Evolutionary conservation across 2,113 vertebrate genomes (phyloP).

Genomic region (Trematomus loennbergii): DNA sequence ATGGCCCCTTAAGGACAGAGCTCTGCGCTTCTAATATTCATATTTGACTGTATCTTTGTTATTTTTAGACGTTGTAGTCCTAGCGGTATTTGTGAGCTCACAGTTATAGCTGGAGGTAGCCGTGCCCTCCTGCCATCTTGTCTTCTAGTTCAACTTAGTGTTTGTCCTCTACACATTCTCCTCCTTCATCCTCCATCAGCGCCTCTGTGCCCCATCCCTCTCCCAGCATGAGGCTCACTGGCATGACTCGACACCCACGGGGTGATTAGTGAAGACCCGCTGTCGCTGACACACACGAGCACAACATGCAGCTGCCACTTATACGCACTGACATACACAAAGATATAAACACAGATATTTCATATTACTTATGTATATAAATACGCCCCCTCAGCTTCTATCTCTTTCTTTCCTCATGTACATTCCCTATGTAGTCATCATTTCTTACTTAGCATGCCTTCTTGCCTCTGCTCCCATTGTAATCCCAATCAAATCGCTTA

Average conservation of each 20-base stretch:
- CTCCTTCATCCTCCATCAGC: slow-evolving; percentile 31
- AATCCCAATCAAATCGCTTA: too few species aligned
- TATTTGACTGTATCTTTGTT: neutral
- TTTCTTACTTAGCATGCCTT: neutral
- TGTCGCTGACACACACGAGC: slow-evolving; percentile 65
- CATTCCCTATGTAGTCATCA: neutral
- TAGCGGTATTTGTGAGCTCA: slow-evolving; percentile 7
- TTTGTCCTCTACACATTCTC: slow-evolving; percentile 50
- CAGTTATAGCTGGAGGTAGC: slow-evolving; percentile 21
- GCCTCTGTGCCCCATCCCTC: slow-evolving; percentile 36
- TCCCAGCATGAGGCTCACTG: slow-evolving; percentile 48
- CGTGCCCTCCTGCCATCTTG: slow-evolving; percentile 21
- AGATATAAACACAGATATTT: neutral
- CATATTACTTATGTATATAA: neutral
- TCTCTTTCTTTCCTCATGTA: neutral
- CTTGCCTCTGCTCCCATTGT: too few species aligned
- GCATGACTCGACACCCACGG: slow-evolving; percentile 65
- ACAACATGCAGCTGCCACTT: slow-evolving; percentile 27
- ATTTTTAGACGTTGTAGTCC: slow-evolving; percentile 42
- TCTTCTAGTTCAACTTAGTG: slow-evolving; percentile 22
- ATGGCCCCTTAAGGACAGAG: too few species aligned
- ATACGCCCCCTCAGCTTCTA: neutral
- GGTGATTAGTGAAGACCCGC: slow-evolving; percentile 76
- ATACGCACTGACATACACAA: slow-evolving; percentile 1
- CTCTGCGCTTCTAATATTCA: too few species aligned